Conservation (phyloP, 1,140 invertebrate species). For the Vanessa tameamea region DNA sequence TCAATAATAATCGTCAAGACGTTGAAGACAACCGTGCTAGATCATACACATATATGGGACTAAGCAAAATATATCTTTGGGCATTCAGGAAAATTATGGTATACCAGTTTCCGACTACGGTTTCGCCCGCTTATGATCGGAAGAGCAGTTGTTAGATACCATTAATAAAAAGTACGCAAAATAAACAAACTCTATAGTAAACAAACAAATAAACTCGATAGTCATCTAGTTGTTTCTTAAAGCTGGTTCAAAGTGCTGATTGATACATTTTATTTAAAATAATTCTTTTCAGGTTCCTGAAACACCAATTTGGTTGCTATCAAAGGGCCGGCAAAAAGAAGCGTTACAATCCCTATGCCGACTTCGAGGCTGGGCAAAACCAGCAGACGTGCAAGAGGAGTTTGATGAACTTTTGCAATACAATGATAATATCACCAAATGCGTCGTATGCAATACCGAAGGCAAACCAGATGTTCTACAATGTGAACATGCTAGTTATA, state of each 20-base stretch:
- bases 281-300: constrained; percentile 83
- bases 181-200: too few relatives aligned
- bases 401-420: constrained; percentile 76
- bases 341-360: constrained; percentile 78
- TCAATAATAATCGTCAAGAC: too few relatives aligned
- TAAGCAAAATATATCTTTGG: too few relatives aligned
- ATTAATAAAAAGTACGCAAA: too few relatives aligned
- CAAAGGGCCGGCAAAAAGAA: constrained; percentile 80
- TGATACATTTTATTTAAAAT: neutral
- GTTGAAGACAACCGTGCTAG: too few relatives aligned
- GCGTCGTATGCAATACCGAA: constrained; percentile 59
- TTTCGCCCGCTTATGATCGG: too few relatives aligned
- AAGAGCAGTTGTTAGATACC: too few relatives aligned
- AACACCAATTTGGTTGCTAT: constrained; percentile 85
- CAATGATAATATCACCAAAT: constrained; percentile 59
- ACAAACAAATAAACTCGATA: too few relatives aligned
- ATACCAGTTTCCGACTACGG: too few relatives aligned
- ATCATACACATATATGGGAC: too few relatives aligned
- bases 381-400: constrained; percentile 77
- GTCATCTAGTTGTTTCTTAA: too few relatives aligned
- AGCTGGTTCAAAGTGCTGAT: neutral
- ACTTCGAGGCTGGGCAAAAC: constrained; percentile 79
- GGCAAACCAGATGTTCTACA: constrained; percentile 36
- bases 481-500: constrained; percentile 56
- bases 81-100: too few relatives aligned